Evolutionary conservation across 2,888 invertebrate genomes (phyloP), one percentile per base, ranked within the genome.

Genomic region (Zygothrica quintamaculata): DNA sequence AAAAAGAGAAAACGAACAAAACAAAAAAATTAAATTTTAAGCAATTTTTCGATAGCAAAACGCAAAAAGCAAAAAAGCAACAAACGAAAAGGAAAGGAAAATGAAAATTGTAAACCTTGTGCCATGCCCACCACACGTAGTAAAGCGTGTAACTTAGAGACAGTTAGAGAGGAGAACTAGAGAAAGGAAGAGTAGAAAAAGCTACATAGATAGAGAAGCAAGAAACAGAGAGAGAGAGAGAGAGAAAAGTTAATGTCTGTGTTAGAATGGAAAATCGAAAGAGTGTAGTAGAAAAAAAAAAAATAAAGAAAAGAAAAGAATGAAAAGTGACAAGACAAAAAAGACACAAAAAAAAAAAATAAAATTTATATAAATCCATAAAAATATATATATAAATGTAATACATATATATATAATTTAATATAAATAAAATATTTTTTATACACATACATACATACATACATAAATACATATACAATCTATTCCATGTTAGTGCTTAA

Each of bases 401-500:
- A 9, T 4, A 33, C 39, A 57, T 18, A 43, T 31, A 53, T 8
- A 39, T 48, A 36, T 33, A 53, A n/a, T n/a, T n/a, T 48, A 39
- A 36, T 18, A 50, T 33, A 11, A 59, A 12, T 46, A 66, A n/a
- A 40, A 25, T 40, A 25, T 29, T 44, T 53, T 59, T 46, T 56
- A 55, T 60, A 47, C 37, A 39, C 37, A 61, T 50, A 57, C 47
- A 44, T 47, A 59, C 37, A 50, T 53, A 65, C 40, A 33, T 65
- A 56, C 33, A 33, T 26, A 29, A 58, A 44, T 31, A 44, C 33
- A 50, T 31, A 53, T 53, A 39, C n/a, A 29, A 51, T 36, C 31
- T 50, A 82, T 79, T 79, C 77, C 86, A 84, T 76, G 84, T 79
- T 79, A 79, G 78, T 80, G 84, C 84, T 79, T 85, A 86, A 84